Percentiles rank a stretch among this genome's conserved stretches.
These are phyloP conservation scores for Potamilus streckersoni DNA, from an alignment of 1,140 invertebrate species.

Conservation along the genomic window DNA sequence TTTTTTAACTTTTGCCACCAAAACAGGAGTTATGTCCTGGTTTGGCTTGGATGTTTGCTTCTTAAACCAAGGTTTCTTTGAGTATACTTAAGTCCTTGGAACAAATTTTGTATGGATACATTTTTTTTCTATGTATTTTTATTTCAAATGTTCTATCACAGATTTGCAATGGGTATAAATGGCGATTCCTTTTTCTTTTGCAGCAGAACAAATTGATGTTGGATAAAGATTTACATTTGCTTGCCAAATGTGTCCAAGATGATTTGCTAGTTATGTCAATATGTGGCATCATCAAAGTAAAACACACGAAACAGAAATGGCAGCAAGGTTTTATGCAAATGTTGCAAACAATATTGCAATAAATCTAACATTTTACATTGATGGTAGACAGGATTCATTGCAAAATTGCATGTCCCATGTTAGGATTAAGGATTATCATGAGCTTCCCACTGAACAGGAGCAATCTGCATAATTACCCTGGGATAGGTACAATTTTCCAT, in stretches of 20 bases:
- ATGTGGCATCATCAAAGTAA: conserved; percentile 29
- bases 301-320: conserved; percentile 19
- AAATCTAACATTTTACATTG: conserved; percentile 28
- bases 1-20: too few relatives aligned
- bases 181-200: too few relatives aligned
- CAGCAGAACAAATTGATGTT: conserved; percentile 31
- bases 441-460: conserved; percentile 11
- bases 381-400: conserved; percentile 15
- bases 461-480: neutral
- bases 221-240: conserved; percentile 27
- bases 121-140: too few relatives aligned
- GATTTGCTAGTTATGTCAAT: conserved; percentile 27
- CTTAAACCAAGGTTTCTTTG: too few relatives aligned
- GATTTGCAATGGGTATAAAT: too few relatives aligned
- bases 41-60: too few relatives aligned
- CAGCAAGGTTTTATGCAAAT: conserved; percentile 29
- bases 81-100: too few relatives aligned
- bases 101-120: too few relatives aligned
- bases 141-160: too few relatives aligned
- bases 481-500: conserved; percentile 26
- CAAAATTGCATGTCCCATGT: conserved; percentile 7
- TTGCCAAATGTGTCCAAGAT: conserved; percentile 26
- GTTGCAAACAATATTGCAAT: conserved; percentile 29
- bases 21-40: too few relatives aligned
- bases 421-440: conserved; percentile 12